Base-by-base conservation (phyloP, 2,113 vertebrate genomes). In the Sarotherodon lohbergeri region DNA sequence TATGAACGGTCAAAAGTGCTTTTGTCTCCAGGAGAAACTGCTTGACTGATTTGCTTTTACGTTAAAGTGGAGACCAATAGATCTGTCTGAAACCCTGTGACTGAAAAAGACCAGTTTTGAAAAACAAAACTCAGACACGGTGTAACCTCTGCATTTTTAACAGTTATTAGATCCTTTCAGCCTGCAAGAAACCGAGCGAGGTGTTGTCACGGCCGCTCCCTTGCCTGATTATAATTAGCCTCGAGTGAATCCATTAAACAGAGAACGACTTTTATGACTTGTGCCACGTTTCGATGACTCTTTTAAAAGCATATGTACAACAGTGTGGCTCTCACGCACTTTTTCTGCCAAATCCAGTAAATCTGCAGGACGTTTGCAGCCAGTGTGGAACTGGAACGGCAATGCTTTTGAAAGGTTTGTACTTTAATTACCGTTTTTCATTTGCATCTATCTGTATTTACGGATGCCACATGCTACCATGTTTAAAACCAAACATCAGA, bases 41-140 rank as follows among this genome's bases (percentile, higher is more conserved):
- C 87, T 66, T 84, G 87, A 89, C 81, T 16, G n/a, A 11, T 84
- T 13, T 24, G 41, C 68, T 91, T 92, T 88, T 59, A 80, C n/a
- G 22, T 81, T 7, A 59, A 81, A 80, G 83, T 82, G 80, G 80
- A 86, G 81, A 34, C 86, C 76, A 43, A 43, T 46, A 78, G 46
- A 73, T 84, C 52, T 14, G 32, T 50, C 61, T 73, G 68, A 4
- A 36, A 81, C 83, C 83, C 79, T 46, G 83, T 61, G 89, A 90
- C 81, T 73, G 57, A 59, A 83, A 66, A 66, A 17, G 39, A 81
- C 14, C 2, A 1, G 12, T 7, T 34, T 50, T 19, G 3, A 66
- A 66, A 39, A 66, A 13, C 19, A 39, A 22, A 50, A 29, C 17
- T 19, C 52, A 50, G 9, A 78, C 27, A 0, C 10, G 0, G 73